phyloP scores from a whole-genome alignment of 2,113 vertebrate species.

The Rostratula benghalensis region DNA sequence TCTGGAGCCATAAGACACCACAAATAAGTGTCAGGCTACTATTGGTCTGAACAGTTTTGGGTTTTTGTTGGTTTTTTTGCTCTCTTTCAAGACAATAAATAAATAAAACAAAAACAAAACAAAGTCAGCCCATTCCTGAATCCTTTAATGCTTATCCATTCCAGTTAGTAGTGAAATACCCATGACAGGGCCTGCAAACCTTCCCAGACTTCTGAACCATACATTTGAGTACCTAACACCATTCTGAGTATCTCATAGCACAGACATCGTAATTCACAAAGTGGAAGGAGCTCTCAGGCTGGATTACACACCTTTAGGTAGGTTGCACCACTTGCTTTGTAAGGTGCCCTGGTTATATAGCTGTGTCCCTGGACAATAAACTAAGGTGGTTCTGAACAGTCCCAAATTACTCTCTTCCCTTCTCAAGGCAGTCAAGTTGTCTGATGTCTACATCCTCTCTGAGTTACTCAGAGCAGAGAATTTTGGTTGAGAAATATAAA shows the following conservation, averaged over 20 bases:
- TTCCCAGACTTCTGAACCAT: neutral
- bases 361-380: neutral
- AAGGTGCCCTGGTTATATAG: neutral
- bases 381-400: neutral
- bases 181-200: neutral
- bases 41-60: neutral
- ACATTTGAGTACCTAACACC: too few relatives aligned
- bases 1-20: neutral
- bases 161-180: neutral
- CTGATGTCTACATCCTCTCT: neutral
- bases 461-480: neutral
- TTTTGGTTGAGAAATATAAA: neutral
- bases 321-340: neutral
- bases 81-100: neutral
- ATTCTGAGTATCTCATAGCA: neutral
- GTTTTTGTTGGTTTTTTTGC: too few relatives aligned
- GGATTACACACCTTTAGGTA: neutral
- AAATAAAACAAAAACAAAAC: neutral
- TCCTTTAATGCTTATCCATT: neutral
- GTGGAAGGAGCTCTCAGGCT: neutral
- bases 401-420: neutral
- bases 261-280: neutral
- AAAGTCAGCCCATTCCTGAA: neutral
- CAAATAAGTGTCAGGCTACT: neutral
- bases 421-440: neutral